Base-by-base conservation (phyloP, 64 coral and sea anemone genomes). In the Platygyra sinensis region DNA sequence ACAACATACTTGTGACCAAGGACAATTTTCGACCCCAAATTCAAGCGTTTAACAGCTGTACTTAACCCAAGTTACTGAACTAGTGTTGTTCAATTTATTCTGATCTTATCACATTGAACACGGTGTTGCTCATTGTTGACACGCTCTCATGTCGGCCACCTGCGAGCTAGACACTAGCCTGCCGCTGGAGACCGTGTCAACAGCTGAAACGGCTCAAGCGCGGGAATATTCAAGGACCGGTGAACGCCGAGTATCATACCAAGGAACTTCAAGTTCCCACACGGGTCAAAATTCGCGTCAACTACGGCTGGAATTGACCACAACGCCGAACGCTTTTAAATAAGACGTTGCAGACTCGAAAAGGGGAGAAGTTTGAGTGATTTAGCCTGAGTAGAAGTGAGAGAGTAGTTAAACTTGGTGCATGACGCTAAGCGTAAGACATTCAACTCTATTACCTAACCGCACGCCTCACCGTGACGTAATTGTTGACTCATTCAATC, bases 401-500 rank as follows among this genome's bases (percentile, higher is more conserved):
- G 29, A 89, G 16, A 89, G 72, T 77, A 2, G 50, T 42, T 72
- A 39, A 59, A 24, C 64, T 80, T 65, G 77, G 79, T 33, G 29
- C 78, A 87, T 92, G 90, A 92, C 90, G 73, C 83, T 86, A 87
- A 78, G 49, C 16, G 20, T 20, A 65, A 87, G 90, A 86, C 75
- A 92, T 67, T 87, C 76, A 79, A 51, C 30, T 30, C 33, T 52
- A 92, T 92, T 59, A 92, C 75, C 74, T 92, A 92, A 92, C 82
- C 90, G 42, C 49, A 42, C 31, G 13, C 65, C 36, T 65, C 20
- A 33, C 13, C 72, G 83, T 92, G 90, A 92, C 86, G 90, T 92
- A 86, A 92, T 92, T 92, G 83, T 87, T 92, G 63, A 92, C 74
- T 87, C 5, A 87, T 92, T 87, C 74, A 87, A 67, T 79, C 63